Percentiles rank a stretch among this genome's conserved stretches.
These are phyloP conservation scores for Aphaenogaster rudis DNA, from an alignment of 1,140 invertebrate species.

Conservation along the genomic window DNA sequence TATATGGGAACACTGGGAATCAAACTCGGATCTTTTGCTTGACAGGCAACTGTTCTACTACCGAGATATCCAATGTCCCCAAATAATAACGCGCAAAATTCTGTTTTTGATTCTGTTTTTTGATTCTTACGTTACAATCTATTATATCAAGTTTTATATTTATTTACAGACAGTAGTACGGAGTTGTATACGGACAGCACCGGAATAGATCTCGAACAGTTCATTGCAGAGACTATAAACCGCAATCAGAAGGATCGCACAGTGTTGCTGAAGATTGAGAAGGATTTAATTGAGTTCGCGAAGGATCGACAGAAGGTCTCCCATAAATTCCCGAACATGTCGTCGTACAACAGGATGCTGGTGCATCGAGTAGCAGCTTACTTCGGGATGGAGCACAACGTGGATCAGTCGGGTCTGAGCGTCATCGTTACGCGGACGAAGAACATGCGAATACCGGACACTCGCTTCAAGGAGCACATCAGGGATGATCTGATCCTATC, in stretches of 20 bases:
- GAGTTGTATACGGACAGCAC: constrained; percentile 93
- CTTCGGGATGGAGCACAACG: constrained; percentile 97
- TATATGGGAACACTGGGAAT: background rate
- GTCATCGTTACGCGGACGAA: constrained; percentile 94
- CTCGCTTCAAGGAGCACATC: constrained; percentile 89
- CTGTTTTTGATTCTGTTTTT: background rate
- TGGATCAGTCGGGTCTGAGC: constrained; percentile 94
- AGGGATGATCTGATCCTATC: constrained; percentile 88
- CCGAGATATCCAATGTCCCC: background rate
- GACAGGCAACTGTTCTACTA: background rate
- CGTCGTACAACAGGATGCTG: constrained; percentile 97
- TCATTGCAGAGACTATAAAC: constrained; percentile 96
- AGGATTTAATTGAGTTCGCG: constrained; percentile 94
- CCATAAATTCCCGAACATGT: constrained; percentile 95
- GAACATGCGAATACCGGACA: constrained; percentile 91
- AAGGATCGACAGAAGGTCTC: constrained; percentile 93
- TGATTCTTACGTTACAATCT: background rate
- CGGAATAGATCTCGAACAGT: constrained; percentile 94
- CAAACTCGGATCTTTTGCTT: background rate
- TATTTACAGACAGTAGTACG: constrained; percentile 91
- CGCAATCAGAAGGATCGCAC: constrained; percentile 95
- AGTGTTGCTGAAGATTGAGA: constrained; percentile 94
- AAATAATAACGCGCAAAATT: background rate
- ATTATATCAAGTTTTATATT: background rate
- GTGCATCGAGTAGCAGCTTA: constrained; percentile 97